Base-by-base conservation (phyloP, 2,113 vertebrate species). In the Hipposideros armiger region DNA sequence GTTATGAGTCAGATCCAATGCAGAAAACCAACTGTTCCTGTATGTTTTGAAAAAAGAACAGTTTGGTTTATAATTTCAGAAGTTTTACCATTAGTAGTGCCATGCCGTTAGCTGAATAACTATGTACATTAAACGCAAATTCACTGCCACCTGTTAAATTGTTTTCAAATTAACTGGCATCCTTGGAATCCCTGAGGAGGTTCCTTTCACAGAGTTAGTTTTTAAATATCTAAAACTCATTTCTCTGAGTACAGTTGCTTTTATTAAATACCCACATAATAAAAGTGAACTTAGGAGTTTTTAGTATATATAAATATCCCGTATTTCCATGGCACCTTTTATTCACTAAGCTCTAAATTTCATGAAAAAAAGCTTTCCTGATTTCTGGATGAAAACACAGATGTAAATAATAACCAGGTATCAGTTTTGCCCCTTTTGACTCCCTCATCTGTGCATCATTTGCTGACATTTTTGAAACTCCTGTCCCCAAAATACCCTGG, bases 191-290 rank as follows among this genome's bases (percentile, higher is more conserved):
- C 50, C 54, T 73, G 24, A 82, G 24, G 30, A 74, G 69, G 8
- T 93, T 42, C 64, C 40, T 95, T 87, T 58, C 40, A 1, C 69
- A 54, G 42, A 20, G 32, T 87, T 70, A 52, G 11, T 83, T 90
- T 90, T 77, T 76, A 86, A 69, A 93, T 91, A 40, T 26, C 14
- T 72, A 64, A 92, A 92, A 94, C 30, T 83, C 50, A 88, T 94
- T 90, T 50, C 3, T 76, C 66, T 92, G 67, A 83, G 73, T 54
- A 76, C 16, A 11, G 6, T 90, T 97, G 26, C 62, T 95, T 95
- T 92, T 76, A 81, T 70, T 92, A 95, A 92, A 90, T 88, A 73
- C 40, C 42, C 54, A 86, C 40, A 54, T 67, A 87, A 73, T 52
- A 45, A 40, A 88, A 28, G 14, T 76, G 16, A 52, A 60, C 7